Conservation (phyloP, 2,113 vertebrate genomes). For the Oxyruncus cristatus region DNA sequence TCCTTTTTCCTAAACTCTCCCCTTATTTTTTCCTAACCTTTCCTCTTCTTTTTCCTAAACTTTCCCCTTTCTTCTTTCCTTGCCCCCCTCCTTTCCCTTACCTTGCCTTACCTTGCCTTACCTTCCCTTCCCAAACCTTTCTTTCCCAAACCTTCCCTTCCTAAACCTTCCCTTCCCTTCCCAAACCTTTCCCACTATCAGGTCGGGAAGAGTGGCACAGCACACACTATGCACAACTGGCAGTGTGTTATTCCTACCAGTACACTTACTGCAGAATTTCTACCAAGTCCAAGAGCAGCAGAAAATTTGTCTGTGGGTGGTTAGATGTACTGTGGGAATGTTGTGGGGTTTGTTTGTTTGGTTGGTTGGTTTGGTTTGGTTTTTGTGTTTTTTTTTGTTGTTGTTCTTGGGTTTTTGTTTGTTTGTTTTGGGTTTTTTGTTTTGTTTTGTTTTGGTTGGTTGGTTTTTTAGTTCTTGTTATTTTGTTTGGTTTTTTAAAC, state of each 20-base stretch:
- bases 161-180: neutral
- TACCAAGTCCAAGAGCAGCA: neutral
- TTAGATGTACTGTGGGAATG: neutral
- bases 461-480: too few species aligned
- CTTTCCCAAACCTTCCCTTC: too few species aligned
- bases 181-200: neutral
- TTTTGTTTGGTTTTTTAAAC: neutral
- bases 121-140: neutral
- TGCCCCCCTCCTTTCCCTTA: neutral
- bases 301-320: neutral
- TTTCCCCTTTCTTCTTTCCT: neutral
- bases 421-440: neutral
- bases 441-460: neutral
- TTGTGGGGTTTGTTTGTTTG: neutral
- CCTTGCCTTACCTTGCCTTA: neutral
- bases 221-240: neutral
- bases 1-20: neutral
- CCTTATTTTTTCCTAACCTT: neutral
- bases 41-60: neutral
- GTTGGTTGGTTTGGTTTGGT: neutral
- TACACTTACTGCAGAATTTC: neutral
- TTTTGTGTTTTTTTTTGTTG: neutral
- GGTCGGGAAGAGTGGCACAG: accelerated
- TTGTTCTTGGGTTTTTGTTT: neutral
- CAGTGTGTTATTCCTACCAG: neutral